Evolutionary conservation across 2,888 invertebrate genomes (phyloP).

Genomic region (Phortica magna): DNA sequence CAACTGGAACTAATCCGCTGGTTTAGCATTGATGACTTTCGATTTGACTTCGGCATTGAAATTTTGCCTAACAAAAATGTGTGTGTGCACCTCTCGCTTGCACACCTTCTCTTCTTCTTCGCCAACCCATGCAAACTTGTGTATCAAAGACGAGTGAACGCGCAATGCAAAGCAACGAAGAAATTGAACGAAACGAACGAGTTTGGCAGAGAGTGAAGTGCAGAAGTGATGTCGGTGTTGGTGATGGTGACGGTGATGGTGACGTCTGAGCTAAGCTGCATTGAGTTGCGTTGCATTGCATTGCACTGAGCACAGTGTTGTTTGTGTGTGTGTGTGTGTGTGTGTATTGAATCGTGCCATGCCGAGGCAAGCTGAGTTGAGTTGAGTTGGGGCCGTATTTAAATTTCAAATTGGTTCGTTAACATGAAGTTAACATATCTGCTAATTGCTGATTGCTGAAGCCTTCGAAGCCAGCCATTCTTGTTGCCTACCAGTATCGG

Average conservation of each 20-base stretch:
- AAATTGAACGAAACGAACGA: not conserved
- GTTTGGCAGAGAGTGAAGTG: constrained; percentile 46
- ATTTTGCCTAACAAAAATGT: constrained; percentile 65
- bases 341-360: constrained; percentile 39
- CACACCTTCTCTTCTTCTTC: not conserved
- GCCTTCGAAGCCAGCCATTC: constrained; percentile 44
- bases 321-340: constrained; percentile 33
- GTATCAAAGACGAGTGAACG: too few relatives aligned
- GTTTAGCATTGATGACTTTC: constrained; percentile 18
- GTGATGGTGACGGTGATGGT: constrained; percentile 48
- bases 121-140: not conserved
- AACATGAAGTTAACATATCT: constrained; percentile 73
- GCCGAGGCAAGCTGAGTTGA: constrained; percentile 53
- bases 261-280: not conserved
- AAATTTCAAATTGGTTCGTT: constrained; percentile 72
- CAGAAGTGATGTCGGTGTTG: constrained; percentile 67
- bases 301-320: not conserved
- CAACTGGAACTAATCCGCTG: not conserved
- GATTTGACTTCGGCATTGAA: constrained; percentile 47
- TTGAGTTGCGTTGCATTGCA: constrained; percentile 4
- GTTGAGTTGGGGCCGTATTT: constrained; percentile 69
- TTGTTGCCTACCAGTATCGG: constrained; percentile 24
- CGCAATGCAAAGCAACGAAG: too few relatives aligned
- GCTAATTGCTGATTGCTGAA: constrained; percentile 72
- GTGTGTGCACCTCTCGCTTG: constrained; percentile 7